A percentile compares a stretch with the other conserved stretches of the same genome.
phyloP scores from a whole-genome alignment of 1,140 invertebrate genomes.

The Zaprionus ghesquierei region DNA sequence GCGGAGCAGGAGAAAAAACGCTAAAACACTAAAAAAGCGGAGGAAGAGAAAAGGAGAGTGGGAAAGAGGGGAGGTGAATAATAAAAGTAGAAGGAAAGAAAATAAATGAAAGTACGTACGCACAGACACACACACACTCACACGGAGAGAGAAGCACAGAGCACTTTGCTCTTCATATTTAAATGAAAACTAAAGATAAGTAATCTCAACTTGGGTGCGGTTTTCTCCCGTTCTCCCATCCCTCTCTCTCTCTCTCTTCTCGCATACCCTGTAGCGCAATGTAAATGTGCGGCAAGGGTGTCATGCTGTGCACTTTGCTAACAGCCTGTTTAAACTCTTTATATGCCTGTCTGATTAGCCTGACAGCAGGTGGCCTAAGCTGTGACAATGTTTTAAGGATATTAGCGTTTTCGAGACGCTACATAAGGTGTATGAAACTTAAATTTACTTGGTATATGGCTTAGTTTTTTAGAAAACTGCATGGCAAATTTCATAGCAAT shows the following conservation, averaged over 20 bases:
- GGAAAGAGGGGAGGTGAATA: slow-evolving; percentile 23
- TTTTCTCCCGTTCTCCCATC: slow-evolving; percentile 33
- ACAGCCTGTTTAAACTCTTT: neutral
- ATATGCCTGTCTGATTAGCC: neutral
- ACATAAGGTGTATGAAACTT: neutral
- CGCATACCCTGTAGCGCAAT: slow-evolving; percentile 26
- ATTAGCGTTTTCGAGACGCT: neutral
- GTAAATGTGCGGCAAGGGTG: slow-evolving; percentile 7
- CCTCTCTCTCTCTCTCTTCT: slow-evolving; percentile 1
- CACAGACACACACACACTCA: too few species aligned
- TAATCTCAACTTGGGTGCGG: slow-evolving; percentile 72
- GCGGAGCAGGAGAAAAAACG: slow-evolving; percentile 6
- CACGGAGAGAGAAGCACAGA: slow-evolving; percentile 16
- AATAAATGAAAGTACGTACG: slow-evolving; percentile 39
- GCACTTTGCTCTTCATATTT: slow-evolving; percentile 71
- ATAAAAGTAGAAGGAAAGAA: slow-evolving; percentile 34
- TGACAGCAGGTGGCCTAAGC: neutral
- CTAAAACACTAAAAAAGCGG: slow-evolving; percentile 35
- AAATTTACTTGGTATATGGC: neutral
- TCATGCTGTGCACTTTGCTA: neutral
- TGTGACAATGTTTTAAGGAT: neutral
- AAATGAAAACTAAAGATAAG: slow-evolving; percentile 79
- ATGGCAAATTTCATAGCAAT: neutral
- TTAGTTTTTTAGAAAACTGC: neutral
- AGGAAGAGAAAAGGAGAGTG: neutral